These are phyloP conservation scores for Tineola bisselliella DNA, from an alignment of 2,888 invertebrate genomes.

Conservation along the genomic window DNA sequence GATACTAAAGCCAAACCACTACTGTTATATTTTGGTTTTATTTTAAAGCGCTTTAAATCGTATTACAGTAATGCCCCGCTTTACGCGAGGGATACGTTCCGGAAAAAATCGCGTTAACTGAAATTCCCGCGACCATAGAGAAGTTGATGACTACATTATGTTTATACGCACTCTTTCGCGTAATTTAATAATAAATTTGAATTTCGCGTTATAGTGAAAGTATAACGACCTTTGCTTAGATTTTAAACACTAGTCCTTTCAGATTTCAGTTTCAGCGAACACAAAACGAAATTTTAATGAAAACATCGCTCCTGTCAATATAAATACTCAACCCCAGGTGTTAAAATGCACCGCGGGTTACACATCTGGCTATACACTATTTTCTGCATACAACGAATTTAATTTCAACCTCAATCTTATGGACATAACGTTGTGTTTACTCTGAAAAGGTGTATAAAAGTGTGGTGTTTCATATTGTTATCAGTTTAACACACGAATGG, in stretches of 20 bases:
- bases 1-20: too few species aligned
- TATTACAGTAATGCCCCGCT: too few species aligned
- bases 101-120: too few species aligned
- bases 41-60: too few species aligned
- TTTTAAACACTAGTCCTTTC: neutral
- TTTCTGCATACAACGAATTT: neutral
- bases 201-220: too few species aligned
- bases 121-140: too few species aligned
- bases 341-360: neutral
- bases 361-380: too few species aligned
- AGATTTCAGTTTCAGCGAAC: neutral
- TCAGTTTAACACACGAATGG: slow-evolving; percentile 8
- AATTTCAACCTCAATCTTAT: neutral
- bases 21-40: too few species aligned
- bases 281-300: neutral
- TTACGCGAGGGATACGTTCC: too few species aligned
- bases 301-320: neutral
- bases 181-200: too few species aligned
- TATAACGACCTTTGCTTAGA: neutral
- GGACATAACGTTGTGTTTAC: neutral
- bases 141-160: too few species aligned
- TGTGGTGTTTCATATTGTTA: neutral
- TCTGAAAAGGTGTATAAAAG: neutral
- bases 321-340: neutral
- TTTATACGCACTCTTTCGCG: too few species aligned